phyloP scores from a whole-genome alignment of 2,888 invertebrate species.

The Pinctada fucata region DNA sequence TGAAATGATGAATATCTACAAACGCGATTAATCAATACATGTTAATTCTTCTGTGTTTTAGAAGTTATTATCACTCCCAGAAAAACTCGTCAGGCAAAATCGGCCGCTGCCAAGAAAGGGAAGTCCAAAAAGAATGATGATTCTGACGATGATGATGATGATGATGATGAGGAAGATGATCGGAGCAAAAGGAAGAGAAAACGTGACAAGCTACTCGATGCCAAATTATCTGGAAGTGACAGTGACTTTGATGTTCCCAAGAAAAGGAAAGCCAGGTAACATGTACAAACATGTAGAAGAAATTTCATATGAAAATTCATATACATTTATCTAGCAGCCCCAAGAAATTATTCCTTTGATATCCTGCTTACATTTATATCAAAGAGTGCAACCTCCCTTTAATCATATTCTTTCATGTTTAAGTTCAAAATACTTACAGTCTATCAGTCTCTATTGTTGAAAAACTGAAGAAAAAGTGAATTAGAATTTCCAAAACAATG shows the following conservation, averaged over 20 bases:
- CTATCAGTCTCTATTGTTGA: no score
- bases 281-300: not conserved
- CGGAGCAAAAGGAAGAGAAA: constrained; percentile 49
- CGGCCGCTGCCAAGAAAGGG: constrained; percentile 43
- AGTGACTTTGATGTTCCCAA: constrained; percentile 48
- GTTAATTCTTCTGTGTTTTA: not conserved
- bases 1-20: no score
- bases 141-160: constrained; percentile 26
- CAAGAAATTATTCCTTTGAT: not conserved
- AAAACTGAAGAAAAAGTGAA: no score
- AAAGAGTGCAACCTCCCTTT: no score
- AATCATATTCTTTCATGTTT: no score
- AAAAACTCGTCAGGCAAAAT: constrained; percentile 48
- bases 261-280: constrained; percentile 31
- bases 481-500: no score
- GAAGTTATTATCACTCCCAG: constrained; percentile 38
- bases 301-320: not conserved
- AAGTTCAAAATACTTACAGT: no score
- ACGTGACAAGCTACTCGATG: constrained; percentile 55
- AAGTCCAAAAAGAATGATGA: not conserved
- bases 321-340: not conserved
- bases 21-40: no score
- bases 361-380: no score
- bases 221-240: constrained; percentile 65
- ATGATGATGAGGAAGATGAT: constrained; percentile 50